Conservation (phyloP, 1,140 invertebrate species). For the Cataglyphis hispanica region DNA sequence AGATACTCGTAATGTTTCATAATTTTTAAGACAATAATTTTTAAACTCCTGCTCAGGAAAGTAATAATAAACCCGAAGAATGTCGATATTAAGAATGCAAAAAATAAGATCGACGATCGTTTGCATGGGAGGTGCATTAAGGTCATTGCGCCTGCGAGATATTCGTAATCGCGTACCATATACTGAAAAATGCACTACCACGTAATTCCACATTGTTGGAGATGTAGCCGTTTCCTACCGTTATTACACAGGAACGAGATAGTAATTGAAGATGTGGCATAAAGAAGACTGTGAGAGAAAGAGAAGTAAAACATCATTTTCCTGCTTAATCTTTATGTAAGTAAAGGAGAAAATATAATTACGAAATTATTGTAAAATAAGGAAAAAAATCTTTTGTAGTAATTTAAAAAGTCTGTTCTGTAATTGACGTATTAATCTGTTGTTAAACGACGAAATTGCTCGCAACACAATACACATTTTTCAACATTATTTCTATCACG, state of each 20-base stretch:
- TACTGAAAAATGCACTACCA: constrained; percentile 38
- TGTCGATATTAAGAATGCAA: constrained; percentile 55
- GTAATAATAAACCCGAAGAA: constrained; percentile 28
- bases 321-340: background rate
- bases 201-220: constrained; percentile 29
- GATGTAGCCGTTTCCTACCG: background rate
- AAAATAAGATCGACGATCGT: constrained; percentile 47
- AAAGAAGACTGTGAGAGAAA: background rate
- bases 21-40: constrained; percentile 32
- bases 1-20: background rate
- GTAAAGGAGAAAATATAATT: background rate
- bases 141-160: constrained; percentile 45
- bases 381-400: background rate
- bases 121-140: constrained; percentile 62
- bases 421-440: background rate
- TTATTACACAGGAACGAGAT: background rate
- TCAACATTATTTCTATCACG: background rate
- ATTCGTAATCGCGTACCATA: constrained; percentile 39
- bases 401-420: background rate
- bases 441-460: background rate
- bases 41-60: background rate
- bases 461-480: background rate
- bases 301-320: background rate
- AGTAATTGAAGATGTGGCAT: constrained; percentile 28
- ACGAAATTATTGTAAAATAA: background rate